Conservation (phyloP, 2,113 vertebrate genomes). For the Cairina moschata region DNA sequence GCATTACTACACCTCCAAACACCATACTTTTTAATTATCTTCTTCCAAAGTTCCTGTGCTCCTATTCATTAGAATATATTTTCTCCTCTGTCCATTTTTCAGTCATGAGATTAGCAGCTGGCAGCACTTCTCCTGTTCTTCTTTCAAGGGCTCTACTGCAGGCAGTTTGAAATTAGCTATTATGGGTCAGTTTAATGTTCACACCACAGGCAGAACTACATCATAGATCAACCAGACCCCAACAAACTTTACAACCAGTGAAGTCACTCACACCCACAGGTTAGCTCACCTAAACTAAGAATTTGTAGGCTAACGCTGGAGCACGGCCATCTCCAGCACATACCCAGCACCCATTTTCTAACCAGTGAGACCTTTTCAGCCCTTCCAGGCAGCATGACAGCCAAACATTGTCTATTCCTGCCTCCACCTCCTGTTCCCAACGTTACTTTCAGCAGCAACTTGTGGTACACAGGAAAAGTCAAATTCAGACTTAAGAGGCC, state of each 20-base stretch:
- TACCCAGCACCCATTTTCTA: not conserved
- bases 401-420: not conserved
- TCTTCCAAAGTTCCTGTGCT: not conserved
- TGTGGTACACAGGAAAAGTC: not conserved
- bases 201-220: not conserved
- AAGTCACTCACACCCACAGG: not conserved
- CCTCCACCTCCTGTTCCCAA: not conserved
- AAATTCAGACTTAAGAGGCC: not conserved
- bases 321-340: accelerated
- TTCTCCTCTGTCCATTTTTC: not conserved
- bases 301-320: not conserved
- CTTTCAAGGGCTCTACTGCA: not conserved
- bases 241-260: not conserved
- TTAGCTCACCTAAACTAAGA: not conserved
- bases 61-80: not conserved
- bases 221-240: not conserved
- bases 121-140: not conserved
- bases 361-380: not conserved
- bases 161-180: not conserved
- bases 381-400: not conserved
- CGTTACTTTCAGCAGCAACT: not conserved
- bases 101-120: not conserved
- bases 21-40: not conserved
- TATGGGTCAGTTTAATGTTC: not conserved
- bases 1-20: not conserved